Percentiles rank a stretch among this genome's conserved stretches.
phyloP scores from a whole-genome alignment of 2,797 vertebrate species.

The Novumbra hubbsi region DNA sequence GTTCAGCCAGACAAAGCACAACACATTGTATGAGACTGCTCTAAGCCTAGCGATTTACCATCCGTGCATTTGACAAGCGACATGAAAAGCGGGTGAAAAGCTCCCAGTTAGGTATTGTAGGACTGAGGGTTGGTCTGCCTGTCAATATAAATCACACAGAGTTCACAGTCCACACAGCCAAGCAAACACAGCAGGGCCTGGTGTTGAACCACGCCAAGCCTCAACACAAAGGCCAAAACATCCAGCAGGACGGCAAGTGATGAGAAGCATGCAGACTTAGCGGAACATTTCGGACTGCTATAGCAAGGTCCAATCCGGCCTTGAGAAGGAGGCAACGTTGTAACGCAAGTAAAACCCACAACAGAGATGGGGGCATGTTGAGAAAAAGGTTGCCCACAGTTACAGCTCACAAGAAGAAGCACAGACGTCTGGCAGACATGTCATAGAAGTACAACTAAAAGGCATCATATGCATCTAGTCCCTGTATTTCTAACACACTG shows the following conservation, averaged over 20 bases:
- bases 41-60: background rate
- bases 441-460: background rate
- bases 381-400: background rate
- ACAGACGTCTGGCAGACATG: background rate
- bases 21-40: background rate
- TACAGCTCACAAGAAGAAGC: background rate
- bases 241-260: background rate
- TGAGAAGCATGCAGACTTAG: background rate
- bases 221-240: background rate
- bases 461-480: background rate
- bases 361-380: background rate
- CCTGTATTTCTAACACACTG: background rate
- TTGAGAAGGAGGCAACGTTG: background rate
- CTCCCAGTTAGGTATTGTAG: background rate
- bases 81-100: slow-evolving; percentile 1
- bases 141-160: background rate
- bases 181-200: background rate
- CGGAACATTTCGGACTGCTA: background rate
- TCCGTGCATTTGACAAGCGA: background rate
- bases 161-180: background rate
- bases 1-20: background rate
- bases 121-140: background rate
- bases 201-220: background rate
- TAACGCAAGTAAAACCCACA: background rate
- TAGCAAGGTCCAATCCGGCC: background rate